Evolutionary conservation across 2,888 invertebrate genomes (phyloP), one percentile per base, ranked within the genome.

Genomic region (Mantis religiosa): DNA sequence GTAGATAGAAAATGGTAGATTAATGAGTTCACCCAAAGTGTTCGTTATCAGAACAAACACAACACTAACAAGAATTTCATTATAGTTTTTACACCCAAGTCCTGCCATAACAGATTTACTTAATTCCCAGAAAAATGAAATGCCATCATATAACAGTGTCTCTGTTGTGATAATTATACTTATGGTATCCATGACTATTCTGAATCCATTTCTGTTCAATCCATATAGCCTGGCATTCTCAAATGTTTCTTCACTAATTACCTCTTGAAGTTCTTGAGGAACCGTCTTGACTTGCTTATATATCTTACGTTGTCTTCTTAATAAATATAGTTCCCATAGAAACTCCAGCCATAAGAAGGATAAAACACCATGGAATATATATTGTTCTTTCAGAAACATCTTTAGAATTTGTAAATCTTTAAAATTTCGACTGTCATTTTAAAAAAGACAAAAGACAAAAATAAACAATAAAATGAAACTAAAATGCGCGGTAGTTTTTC

Each of bases 171-270:
- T 92, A 9, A 96, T 90, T 90, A 98, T 96, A 87, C 96, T 95
- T 92, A 97, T 96, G 28, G 97, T 93, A 82, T 97, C 96, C 92
- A 97, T 96, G 85, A 96, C 93, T 91, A 98, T 96, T 88, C 95
- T 95, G 93, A 97, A 99, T 90, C 94, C 94, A 91, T 96, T 96
- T 93, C 97, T 98, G 92, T 99, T 99, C 91, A 98, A 94, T 47
- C 97, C 96, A 94, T 99, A 99, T 2, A 95, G 92, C 28, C 98
- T 95, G 0, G 99, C 97, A 93, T 99, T 99, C 89, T 96, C 95
- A 93, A 98, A 99, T 83, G 98, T 97, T 91, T 98, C 97, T 91
- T 96, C 95, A 91, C 96, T 96, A 93, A 99, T 95, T 90, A 97
- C 96, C 91, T 95, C 95, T 90, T 95, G 94, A 71, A 99, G 94